Conservation (phyloP, 2,113 vertebrate genomes). For the Phalacrocorax brasilianus region DNA sequence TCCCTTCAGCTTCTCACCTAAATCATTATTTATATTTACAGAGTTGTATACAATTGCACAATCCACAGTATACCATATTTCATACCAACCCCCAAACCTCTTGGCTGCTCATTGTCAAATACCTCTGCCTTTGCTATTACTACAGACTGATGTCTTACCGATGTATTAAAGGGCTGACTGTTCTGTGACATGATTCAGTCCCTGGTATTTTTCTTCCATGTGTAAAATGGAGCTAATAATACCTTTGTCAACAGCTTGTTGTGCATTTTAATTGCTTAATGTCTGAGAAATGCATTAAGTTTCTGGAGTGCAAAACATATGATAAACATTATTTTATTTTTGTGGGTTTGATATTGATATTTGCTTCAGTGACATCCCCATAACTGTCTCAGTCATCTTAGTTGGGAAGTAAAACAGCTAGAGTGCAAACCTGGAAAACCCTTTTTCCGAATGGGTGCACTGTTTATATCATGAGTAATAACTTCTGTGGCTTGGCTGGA, state of each 20-base stretch:
- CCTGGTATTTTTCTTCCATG: background rate
- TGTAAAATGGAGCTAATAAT: conserved; percentile 7
- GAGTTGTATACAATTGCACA: background rate
- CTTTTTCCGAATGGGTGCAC: background rate
- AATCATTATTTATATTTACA: conserved; percentile 1
- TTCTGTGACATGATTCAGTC: background rate
- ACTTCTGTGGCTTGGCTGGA: conserved; percentile 31
- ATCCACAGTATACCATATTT: background rate
- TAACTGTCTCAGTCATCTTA: background rate
- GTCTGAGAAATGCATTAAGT: background rate
- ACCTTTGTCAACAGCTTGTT: background rate
- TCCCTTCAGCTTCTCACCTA: background rate
- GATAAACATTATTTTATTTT: conserved; percentile 17
- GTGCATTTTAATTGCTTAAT: background rate
- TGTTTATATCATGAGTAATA: conserved; percentile 51
- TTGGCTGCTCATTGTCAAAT: background rate
- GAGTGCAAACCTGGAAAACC: conserved; percentile 1
- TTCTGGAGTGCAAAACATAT: background rate
- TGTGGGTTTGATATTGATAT: background rate
- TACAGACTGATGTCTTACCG: background rate
- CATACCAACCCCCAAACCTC: background rate
- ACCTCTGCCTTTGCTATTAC: background rate
- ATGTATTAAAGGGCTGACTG: background rate
- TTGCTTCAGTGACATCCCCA: background rate
- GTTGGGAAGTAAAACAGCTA: conserved; percentile 3